Base-by-base conservation (phyloP, 2,797 vertebrate genomes). In the Acanthornis magna region DNA sequence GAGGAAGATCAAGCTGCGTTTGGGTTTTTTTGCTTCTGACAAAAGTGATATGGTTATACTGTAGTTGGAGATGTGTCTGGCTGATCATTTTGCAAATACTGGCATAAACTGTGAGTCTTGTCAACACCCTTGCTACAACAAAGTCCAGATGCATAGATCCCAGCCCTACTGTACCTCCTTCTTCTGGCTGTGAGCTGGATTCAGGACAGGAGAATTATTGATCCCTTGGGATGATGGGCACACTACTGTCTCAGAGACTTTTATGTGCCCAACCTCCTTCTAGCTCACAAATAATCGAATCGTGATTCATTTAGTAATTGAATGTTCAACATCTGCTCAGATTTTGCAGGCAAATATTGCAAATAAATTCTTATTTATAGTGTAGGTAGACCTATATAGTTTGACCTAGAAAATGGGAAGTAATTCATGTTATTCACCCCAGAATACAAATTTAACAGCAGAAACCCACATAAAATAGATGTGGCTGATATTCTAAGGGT, bases 211-310 rank as follows among this genome's bases (percentile, higher is more conserved):
- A 61, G 11, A 38, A 0, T 0, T 26, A n/a, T 1, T 45, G 40
- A 81, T 34, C 14, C 26, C 43, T 68, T 53, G 55, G n/a, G 32
- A 26, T 53, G 17, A 48, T 13, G 13, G 7, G 2, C 30, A 21
- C 0, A 3, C 9, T 67, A 22, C 36, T 36, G 10, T 34, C n/a
- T 85, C 38, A 67, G n/a, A 79, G 21, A 63, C 19, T 60, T 58
- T 13, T 38, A 29, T n/a, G 29, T 73, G 6, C 8, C 13, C 10
- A 45, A 20, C 11, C 0, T 0, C 5, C 22, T 51, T 77, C 70
- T 48, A 75, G 38, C 6, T 71, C 16, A 74, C 34, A 77, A 91
- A 83, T 83, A 74, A 85, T 26, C 27, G 67, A 68, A 38, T 45
- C 7, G 47, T 1, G 0, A 30, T 40, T 11, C 11, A 55, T 61